Evolutionary conservation across 23 tunicate species (phyloP).

Genomic region (Ciona savignyi): DNA sequence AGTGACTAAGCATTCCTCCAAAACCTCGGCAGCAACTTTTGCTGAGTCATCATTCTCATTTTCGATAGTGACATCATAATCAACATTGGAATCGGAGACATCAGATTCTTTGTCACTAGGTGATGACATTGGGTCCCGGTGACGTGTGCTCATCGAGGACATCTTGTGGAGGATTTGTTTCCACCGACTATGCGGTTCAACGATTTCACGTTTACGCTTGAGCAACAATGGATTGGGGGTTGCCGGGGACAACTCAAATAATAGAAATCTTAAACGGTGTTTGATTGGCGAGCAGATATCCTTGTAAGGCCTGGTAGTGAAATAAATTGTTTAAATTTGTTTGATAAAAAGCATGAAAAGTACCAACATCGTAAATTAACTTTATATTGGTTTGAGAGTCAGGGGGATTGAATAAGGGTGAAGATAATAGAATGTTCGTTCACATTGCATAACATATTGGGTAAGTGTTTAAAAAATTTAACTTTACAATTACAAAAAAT

Average conservation of each 20-base stretch:
- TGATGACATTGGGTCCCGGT: background rate
- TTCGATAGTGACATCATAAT: background rate
- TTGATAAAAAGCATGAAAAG: no score
- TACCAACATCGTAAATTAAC: background rate
- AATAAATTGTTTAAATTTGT: no score
- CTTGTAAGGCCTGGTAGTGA: conserved; percentile 22
- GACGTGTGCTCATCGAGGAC: conserved; percentile 3
- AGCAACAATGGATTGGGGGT: conserved; percentile 1
- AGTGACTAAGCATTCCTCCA: background rate
- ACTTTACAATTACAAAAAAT: no score
- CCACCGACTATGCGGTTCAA: conserved; percentile 27
- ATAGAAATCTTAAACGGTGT: conserved; percentile 46
- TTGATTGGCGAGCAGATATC: conserved; percentile 51
- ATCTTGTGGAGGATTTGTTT: conserved; percentile 3
- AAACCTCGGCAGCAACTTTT: background rate
- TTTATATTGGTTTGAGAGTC: background rate
- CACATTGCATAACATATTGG: no score
- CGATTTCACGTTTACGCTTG: background rate
- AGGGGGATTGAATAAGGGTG: no score
- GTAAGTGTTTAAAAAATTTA: no score
- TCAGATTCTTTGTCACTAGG: background rate
- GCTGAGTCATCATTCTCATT: background rate
- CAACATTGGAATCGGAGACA: background rate
- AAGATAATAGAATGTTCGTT: no score
- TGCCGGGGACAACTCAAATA: conserved; percentile 30